Evolutionary conservation across 2,113 vertebrate species (phyloP).

Genomic region (Grus americana): DNA sequence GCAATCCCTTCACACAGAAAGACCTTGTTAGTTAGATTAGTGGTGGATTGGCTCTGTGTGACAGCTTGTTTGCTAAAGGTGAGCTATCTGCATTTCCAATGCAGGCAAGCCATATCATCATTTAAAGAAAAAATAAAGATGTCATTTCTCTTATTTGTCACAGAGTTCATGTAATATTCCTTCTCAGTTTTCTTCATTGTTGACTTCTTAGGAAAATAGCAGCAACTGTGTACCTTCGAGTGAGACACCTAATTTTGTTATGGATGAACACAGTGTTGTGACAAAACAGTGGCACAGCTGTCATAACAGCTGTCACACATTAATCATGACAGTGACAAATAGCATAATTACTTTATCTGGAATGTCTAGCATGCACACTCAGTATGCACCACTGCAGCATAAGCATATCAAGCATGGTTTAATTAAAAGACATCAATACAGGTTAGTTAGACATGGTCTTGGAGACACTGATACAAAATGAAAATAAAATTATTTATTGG

Average conservation of each 20-base stretch:
- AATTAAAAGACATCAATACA: constrained; percentile 82
- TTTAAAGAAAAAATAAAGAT: constrained; percentile 74
- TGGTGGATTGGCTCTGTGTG: constrained; percentile 63
- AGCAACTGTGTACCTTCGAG: constrained; percentile 66
- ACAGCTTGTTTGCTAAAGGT: constrained; percentile 77
- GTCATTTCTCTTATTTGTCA: constrained; percentile 75
- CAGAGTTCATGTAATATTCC: constrained; percentile 73
- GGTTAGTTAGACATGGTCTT: constrained; percentile 77
- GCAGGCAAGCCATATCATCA: constrained; percentile 57
- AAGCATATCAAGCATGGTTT: constrained; percentile 73
- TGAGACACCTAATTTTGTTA: constrained; percentile 80
- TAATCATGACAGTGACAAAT: constrained; percentile 87
- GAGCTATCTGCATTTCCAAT: constrained; percentile 69
- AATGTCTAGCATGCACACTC: constrained; percentile 77
- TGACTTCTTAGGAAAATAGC: constrained; percentile 74
- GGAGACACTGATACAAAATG: constrained; percentile 73
- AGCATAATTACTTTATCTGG: constrained; percentile 83
- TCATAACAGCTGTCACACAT: constrained; percentile 85
- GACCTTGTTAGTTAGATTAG: constrained; percentile 75
- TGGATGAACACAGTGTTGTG: constrained; percentile 80
- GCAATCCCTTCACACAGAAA: constrained; percentile 65
- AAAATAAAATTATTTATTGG: constrained; percentile 75
- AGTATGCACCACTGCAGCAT: constrained; percentile 65
- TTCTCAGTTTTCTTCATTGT: constrained; percentile 74
- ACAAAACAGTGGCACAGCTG: constrained; percentile 85